Conservation (phyloP, 2,888 invertebrate genomes). For the Xanthorhoe spadicearia region DNA sequence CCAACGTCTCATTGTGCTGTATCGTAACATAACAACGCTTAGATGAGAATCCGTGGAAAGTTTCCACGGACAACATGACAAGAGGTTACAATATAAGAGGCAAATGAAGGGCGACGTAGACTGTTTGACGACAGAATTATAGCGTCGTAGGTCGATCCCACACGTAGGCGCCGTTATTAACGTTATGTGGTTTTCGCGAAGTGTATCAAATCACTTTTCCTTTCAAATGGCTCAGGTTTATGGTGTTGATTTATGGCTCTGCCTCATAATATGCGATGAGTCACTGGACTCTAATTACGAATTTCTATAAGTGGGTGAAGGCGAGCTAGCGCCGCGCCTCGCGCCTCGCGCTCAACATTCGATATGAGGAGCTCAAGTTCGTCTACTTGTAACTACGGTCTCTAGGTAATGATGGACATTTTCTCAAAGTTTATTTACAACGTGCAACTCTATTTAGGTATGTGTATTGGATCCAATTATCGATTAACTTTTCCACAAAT, state of each 20-base stretch:
- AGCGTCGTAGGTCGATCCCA: background rate
- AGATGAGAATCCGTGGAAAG: background rate
- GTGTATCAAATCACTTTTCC: constrained; percentile 29
- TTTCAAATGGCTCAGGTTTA: constrained; percentile 21
- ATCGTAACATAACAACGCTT: background rate
- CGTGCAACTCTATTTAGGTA: background rate
- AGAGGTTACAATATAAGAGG: background rate
- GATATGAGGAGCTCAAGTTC: constrained; percentile 9
- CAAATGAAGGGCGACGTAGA: background rate
- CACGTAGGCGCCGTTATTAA: background rate
- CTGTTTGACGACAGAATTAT: background rate
- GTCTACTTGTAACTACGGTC: too few species aligned
- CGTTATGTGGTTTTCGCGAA: constrained; percentile 4
- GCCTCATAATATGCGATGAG: constrained; percentile 42
- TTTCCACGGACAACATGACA: background rate
- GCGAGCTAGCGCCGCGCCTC: constrained; percentile 53
- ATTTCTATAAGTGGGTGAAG: constrained; percentile 70
- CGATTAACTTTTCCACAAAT: background rate
- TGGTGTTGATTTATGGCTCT: constrained; percentile 27
- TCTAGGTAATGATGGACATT: background rate
- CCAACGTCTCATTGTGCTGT: background rate
- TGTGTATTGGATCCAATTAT: too few species aligned
- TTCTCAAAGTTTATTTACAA: background rate
- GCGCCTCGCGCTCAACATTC: constrained; percentile 11
- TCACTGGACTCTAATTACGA: constrained; percentile 40